Percentiles rank a stretch among this genome's conserved stretches.
Conservation (phyloP, 2,797 vertebrate species). For the Pangasius larnaudii region DNA sequence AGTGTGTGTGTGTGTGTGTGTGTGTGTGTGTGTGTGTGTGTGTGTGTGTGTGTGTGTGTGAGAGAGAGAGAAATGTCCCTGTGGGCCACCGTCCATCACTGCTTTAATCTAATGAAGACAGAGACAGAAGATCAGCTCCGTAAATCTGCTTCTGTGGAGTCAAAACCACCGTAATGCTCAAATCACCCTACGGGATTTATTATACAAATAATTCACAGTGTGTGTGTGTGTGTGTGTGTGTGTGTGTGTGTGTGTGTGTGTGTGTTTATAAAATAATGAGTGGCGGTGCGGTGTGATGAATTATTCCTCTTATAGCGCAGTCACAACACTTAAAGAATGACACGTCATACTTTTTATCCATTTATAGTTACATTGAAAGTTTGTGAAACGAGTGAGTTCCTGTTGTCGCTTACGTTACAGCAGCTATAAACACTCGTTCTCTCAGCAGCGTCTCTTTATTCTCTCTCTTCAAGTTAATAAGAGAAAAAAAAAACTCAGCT, state of each 20-base stretch:
- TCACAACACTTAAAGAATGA: too few species aligned
- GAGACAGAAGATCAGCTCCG: not conserved
- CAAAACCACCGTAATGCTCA: not conserved
- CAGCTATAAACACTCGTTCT: too few species aligned
- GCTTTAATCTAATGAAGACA: slow-evolving; percentile 13
- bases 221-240: not conserved
- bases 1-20: not conserved
- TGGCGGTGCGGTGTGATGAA: too few species aligned
- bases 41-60: not conserved
- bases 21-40: not conserved
- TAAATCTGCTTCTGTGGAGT: slow-evolving; percentile 7
- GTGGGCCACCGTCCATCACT: slow-evolving; percentile 4
- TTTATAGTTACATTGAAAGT: too few species aligned
- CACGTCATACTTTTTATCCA: too few species aligned
- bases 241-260: not conserved
- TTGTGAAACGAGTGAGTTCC: too few species aligned
- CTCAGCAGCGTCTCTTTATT: too few species aligned
- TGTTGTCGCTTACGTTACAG: too few species aligned
- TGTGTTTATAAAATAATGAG: too few species aligned
- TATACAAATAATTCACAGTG: not conserved
- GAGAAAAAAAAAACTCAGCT: too few species aligned
- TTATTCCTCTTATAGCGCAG: too few species aligned
- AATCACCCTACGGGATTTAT: not conserved
- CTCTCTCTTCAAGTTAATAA: too few species aligned
- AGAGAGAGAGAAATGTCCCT: not conserved